Evolutionary conservation across 2,113 vertebrate genomes (phyloP).

Genomic region (Callorhinus ursinus): DNA sequence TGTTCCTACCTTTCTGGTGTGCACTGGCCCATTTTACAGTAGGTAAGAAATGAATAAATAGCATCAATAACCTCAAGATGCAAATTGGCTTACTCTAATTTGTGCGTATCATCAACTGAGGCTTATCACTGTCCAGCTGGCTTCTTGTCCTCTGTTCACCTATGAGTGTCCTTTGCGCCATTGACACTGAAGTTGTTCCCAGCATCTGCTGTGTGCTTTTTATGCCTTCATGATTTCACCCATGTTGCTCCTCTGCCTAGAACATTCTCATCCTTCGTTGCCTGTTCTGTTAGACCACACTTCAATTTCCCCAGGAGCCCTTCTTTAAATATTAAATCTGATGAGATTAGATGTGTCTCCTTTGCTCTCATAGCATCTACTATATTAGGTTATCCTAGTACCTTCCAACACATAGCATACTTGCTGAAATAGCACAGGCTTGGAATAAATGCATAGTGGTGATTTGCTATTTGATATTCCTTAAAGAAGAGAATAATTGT

Average conservation of each 20-base stretch:
- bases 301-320: neutral
- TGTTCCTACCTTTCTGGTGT: neutral
- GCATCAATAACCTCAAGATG: neutral
- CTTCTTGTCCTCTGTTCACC: neutral
- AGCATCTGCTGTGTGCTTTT: rapidly evolving
- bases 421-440: neutral
- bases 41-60: neutral
- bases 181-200: neutral
- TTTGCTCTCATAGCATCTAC: neutral
- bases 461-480: neutral
- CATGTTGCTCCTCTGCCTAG: neutral
- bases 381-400: neutral
- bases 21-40: neutral
- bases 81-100: neutral
- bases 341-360: neutral
- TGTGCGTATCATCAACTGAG: rapidly evolving
- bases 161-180: rapidly evolving
- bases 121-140: too few species aligned
- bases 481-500: neutral
- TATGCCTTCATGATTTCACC: too few species aligned
- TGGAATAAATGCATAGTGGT: neutral
- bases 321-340: neutral
- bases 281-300: neutral
- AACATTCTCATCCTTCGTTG: neutral
- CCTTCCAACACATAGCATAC: neutral